Conservation (phyloP, 2,113 vertebrate genomes). For the Cichladusa arquata region DNA sequence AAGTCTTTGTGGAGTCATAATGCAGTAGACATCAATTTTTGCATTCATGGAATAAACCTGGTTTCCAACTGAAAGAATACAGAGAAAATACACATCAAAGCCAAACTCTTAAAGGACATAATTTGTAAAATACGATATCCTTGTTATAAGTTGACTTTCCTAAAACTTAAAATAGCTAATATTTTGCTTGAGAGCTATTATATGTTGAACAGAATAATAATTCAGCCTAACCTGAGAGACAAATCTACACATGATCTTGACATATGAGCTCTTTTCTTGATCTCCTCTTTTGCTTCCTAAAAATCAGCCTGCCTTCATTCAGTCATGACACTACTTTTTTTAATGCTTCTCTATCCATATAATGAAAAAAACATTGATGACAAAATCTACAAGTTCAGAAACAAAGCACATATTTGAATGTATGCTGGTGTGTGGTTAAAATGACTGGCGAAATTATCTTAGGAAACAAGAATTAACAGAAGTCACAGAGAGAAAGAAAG, state of each 20-base stretch:
- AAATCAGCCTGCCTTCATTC: not conserved
- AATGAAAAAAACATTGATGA: not conserved
- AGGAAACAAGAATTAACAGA: not conserved
- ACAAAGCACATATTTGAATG: not conserved
- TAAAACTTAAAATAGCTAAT: not conserved
- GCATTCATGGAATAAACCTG: not conserved
- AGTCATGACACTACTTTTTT: not conserved
- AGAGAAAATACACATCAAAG: not conserved
- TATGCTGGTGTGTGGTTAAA: not conserved
- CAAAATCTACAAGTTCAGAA: not conserved
- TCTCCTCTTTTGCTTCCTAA: fast-evolving
- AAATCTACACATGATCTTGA: not conserved
- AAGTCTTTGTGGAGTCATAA: not conserved
- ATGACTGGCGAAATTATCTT: not conserved
- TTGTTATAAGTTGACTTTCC: not conserved
- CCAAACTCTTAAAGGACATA: not conserved
- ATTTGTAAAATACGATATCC: not conserved
- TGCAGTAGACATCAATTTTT: not conserved
- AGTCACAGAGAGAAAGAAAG: not conserved
- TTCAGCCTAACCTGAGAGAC: not conserved
- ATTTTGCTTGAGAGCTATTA: not conserved
- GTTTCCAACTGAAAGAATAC: not conserved
- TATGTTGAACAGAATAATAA: not conserved
- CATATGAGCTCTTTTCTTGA: not conserved
- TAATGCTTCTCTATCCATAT: not conserved